Base-by-base conservation (phyloP, 2,888 invertebrate species). In the Zygothrica quintamaculata region DNA sequence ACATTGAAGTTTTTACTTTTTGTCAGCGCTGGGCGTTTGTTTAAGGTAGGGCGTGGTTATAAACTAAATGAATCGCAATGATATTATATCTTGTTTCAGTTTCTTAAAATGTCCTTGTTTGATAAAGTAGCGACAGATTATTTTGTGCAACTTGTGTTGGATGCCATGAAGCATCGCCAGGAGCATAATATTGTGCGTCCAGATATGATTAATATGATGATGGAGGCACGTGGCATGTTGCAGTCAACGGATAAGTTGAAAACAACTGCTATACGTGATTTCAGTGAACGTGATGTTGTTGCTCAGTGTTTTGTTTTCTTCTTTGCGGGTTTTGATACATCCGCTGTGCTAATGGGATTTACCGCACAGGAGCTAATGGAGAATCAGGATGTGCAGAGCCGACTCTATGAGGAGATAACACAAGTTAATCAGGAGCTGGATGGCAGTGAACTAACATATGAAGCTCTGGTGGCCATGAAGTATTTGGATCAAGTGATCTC, bases 271-370 rank as follows among this genome's bases (percentile, higher is more conserved):
- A 71, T 59, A 12, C 88, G 87, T 0, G 79, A 88, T 16, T 90
- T 91, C 90, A 87, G 74, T 4, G 93, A 93, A 64, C 91, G 92
- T 0, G 93, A 93, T 52, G 90, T 94, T 8, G 92, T 93, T 0
- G 93, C 93, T 0, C 94, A 94, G 88, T 92, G 92, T 12, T 90
- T 93, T 3, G 57, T 93, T 0, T 93, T 93, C 88, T 92, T 93
- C 75, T 84, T 93, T 15, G 93, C 93, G 15, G 93, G 93, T 0
- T 93, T 93, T 22, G 93, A 93, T 39, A 92, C 93, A 0, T 85
- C 88, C 0, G 79, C 91, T 0, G 76, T 87, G 3, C 50, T 91
- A 0, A 91, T 93, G 90, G 88, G 92, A 0, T 93, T 94, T 62
- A 78, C 92, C 0, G 88, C 93, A 0, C 92, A 93, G 37, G 94